A percentile compares a stretch with the other conserved stretches of the same genome.
Conservation (phyloP, 1,140 invertebrate genomes). For the Papilio machaon region DNA sequence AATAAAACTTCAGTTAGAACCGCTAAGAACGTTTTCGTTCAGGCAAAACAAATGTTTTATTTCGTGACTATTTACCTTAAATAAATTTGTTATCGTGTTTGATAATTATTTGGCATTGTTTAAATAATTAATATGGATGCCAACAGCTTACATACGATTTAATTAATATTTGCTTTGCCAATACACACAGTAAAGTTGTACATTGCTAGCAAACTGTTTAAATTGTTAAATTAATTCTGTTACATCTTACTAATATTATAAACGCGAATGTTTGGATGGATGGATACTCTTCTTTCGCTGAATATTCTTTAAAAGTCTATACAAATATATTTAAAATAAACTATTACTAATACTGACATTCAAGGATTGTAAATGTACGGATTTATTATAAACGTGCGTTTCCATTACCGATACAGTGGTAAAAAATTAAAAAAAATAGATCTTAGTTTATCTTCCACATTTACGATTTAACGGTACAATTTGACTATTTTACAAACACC, state of each 20-base stretch:
- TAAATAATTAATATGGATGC: constrained; percentile 7
- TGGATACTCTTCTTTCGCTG: too few species aligned
- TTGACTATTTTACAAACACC: too few species aligned
- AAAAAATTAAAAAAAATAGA: too few species aligned
- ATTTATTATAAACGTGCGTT: too few species aligned
- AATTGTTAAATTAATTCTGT: neutral
- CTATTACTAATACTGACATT: too few species aligned
- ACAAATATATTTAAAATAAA: too few species aligned
- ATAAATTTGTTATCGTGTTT: neutral
- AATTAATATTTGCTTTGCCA: constrained; percentile 17
- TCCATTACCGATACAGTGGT: too few species aligned
- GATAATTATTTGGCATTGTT: neutral
- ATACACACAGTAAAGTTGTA: neutral
- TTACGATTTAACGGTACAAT: too few species aligned
- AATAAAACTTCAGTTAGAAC: neutral
- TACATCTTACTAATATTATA: neutral
- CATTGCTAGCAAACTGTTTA: neutral
- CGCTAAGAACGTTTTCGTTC: neutral
- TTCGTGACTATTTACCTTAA: neutral
- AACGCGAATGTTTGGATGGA: too few species aligned
- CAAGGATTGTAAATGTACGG: too few species aligned
- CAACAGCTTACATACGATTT: neutral
- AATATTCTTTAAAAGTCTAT: too few species aligned
- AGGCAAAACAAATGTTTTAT: neutral
- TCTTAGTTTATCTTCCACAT: too few species aligned